Base-by-base conservation (phyloP, 1,140 invertebrate genomes). In the Drosophila erecta region DNA sequence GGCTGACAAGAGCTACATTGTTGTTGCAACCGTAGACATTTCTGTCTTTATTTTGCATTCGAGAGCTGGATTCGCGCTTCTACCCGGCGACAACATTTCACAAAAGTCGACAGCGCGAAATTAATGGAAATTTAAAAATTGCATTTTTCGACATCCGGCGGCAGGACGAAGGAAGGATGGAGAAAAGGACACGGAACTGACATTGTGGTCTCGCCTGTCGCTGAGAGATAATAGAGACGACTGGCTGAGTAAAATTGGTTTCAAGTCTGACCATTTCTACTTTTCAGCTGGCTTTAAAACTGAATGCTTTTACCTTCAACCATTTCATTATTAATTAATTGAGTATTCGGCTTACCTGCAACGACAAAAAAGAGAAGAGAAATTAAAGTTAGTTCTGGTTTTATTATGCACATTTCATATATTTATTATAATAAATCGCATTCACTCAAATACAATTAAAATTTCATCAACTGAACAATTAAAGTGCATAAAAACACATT, bases 91-190 rank as follows among this genome's bases (percentile, higher is more conserved):
- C 79, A 81, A 81, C 79, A 83, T 83, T 83, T 83, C 66, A 78
- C 79, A 59, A 83, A 81, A 83, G 61, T 83, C 74, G 79, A 83
- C 79, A 83, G 79, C 79, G 79, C 79, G 70, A 83, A 83, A 83
- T 83, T 83, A 83, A 83, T 83, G 79, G 79, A 83, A 83, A 83
- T 83, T 83, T 83, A 83, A 83, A 83, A 83, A 83, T 83, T 83
- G 79, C 79, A 83, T 83, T 83, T 83, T 83, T 81, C 69, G 58
- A 81, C 79, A 81, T 60, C 40, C 46, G 50, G 10, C 43, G 15
- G 54, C 38, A 41, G 35, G 14, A 51, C 24, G n/a, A 17, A 17
- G 14, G 22, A 17, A 17, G 17, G 17, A 17, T 17, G 17, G 1
- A 15, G 14, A 8, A 33, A 47, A 33, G 14, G 14, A 11, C 17